Evolutionary conservation across 2,888 invertebrate genomes (phyloP), one percentile per base, ranked within the genome.

Genomic region (Actias luna): DNA sequence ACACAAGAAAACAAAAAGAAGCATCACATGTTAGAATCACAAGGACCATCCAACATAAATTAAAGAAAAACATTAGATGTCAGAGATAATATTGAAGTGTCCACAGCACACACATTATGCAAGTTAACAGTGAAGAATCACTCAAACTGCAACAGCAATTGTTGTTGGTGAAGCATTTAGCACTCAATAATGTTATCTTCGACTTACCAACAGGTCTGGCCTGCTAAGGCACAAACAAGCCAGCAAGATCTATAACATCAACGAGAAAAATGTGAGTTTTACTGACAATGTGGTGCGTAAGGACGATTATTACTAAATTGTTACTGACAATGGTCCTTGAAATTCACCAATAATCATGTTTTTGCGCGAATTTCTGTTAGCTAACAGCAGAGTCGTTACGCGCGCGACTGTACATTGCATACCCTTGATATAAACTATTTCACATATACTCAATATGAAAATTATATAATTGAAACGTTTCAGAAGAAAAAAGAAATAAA

Each of bases 141-240:
- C 85, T 86, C 84, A 85, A 84, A 86, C 83, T 78, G 88, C 84
- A 83, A 85, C 85, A 90, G 89, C 88, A 67, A 86, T 86, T 80
- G 80, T 82, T 85, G 85, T 85, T 83, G 82, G 80, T 82, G 79
- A 89, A 90, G 91, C 90, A 82, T 75, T 81, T 79, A 74, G 82
- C 89, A 87, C 83, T 85, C 85, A 79, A 74, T 83, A 82, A 80
- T 74, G 76, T 79, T 78, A 74, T 88, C 86, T 88, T 90, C 85
- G 81, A 94, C 94, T 94, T 94, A 94, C 94, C 94, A 94, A 93
- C 92, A 94, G 94, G 93, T 94, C 94, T 94, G 94, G 94, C 94
- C 94, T 94, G 92, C 93, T 93, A 94, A 94, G 94, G 94, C 94
- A 94, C 94, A 94, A 94, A 94, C 94, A 94, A 94, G 94, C 94